Evolutionary conservation across 2,888 invertebrate genomes (phyloP), one percentile per base, ranked within the genome.

Genomic region (Tinea trinotella): DNA sequence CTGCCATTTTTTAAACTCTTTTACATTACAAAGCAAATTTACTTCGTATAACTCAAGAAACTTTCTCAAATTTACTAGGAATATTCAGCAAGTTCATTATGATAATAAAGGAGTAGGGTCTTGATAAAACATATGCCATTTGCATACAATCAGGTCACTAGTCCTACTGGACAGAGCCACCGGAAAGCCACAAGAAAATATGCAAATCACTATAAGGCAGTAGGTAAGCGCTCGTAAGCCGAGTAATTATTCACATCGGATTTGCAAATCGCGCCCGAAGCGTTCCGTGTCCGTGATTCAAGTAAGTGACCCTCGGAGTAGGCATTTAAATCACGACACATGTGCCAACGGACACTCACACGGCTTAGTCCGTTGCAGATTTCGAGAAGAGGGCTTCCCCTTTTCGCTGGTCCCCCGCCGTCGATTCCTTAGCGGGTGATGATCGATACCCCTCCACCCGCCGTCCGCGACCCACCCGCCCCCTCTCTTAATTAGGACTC

Each of bases 401-500:
- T 83, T 61, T 84, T 82, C 82, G 80, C 76, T 79, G 76, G 80
- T 81, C 81, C 80, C 80, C 78, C 48, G 22, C 76, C 81, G 80
- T 83, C 83, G 82, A 84, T 84, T 84, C 84, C 84, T 85, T 83
- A 73, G 79, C 78, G 80, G 74, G 76, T 64, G 76, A 82, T 84
- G 84, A 84, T 84, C 84, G 81, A 84, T 83, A 84, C 82, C 76
- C 65, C 66, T 59, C 67, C 55, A 67, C 62, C 74, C 76, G 73
- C 75, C 76, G 76, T 76, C 76, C 76, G 75, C 73, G 74, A 69
- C 74, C 75, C 76, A 69, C 75, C 71, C 73, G 85, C 88, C 88
- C 90, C 89, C 89, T 87, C 90, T 91, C 91, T 92, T 92, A 92
- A 92, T 92, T 92, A 92, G 92, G 90, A 91, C 90, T 90, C 90